Evolutionary conservation across 2,113 vertebrate genomes (phyloP), one percentile per base, ranked within the genome.

Genomic region (Peromyscus californicus): DNA sequence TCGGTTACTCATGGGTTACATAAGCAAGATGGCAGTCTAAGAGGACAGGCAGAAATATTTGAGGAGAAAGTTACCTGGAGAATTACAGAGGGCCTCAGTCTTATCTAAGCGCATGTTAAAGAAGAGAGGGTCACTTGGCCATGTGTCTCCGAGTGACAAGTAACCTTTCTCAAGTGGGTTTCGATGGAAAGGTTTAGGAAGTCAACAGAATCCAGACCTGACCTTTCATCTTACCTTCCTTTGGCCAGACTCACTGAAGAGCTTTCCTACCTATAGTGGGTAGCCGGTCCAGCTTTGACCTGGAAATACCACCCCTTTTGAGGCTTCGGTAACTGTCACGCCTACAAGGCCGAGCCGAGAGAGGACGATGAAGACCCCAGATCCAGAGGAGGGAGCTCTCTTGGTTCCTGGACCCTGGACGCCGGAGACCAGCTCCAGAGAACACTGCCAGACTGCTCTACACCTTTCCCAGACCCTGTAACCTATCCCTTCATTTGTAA

Each of bases 121-220:
- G 69, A 21, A 29, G 1, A 89, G 70, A 29, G 15, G 7, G 17
- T 78, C 8, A 16, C 39, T 39, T 39, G 61, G 15, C 19, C 1
- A 0, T 0, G 0, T 31, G 31, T 76, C 63, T 92, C 45, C 11
- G 63, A 82, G 80, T 1, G 36, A 39, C 17, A 13, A 39, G 21
- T 83, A 6, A 29, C 67, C 51, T 33, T 75, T 45, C 89, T 82
- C 48, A 61, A 67, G 80, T 42, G 21, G 29, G 76, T 89, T 89
- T 89, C 67, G 16, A 0, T 12, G 42, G 54, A 75, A 22, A 83
- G 29, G 74, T 8, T 8, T 15, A 59, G 45, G n/a, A 82, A 54
- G 61, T 15, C 15, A 61, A 3, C 42, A 51, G 79, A 59, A 4
- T 63, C 57, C 33, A 67, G 76, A 79, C 67, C 4, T 42, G 63